Base-by-base conservation (phyloP, 2,113 vertebrate species). In the Upupa epops region DNA sequence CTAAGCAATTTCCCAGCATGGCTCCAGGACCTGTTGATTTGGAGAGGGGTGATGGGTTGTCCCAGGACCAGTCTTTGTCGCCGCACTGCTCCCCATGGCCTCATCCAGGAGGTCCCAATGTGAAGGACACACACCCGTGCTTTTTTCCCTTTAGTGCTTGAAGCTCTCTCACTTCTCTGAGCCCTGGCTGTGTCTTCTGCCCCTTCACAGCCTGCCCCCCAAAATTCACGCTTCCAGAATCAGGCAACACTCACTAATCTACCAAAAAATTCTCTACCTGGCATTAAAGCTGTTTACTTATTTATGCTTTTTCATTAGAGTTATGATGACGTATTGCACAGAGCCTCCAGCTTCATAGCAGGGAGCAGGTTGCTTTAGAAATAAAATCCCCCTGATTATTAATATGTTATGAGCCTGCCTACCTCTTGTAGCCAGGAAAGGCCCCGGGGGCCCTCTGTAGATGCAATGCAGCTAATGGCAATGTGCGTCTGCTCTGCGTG, bases 71-170 rank as follows among this genome's bases (percentile, higher is more conserved):
- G 22, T 31, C 21, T 22, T 49, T 51, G 19, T 61, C 49, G 29
- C 16, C 42, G 31, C 3, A 3, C 29, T 48, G n/a, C 29, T 49
- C 2, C 1, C 10, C 3, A 0, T 1, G 1, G 13, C 42, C 26
- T 19, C 2, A 1, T 5, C 48, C 24, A 68, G 54, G 1, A 1
- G 21, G 25, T 58, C 20, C 25, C 56, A 8, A 2, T 34, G 40
- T 54, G 51, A 83, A 69, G 64, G 40, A 72, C n/a, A 31, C 48
- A 36, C 2, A 51, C 4, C 11, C 54, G 60, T 59, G 42, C 31
- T 19, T 9, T 64, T 56, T 58, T 40, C 21, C 32, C 32, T 26
- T 19, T 4, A 2, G 10, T 51, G 17, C 32, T 22, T 0, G 0
- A 77, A 29, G 37, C 10, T 40, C 22, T 36, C 17, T 40, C 8